Conservation (phyloP, 2,113 vertebrate genomes). For the Motacilla tschutschensis region DNA sequence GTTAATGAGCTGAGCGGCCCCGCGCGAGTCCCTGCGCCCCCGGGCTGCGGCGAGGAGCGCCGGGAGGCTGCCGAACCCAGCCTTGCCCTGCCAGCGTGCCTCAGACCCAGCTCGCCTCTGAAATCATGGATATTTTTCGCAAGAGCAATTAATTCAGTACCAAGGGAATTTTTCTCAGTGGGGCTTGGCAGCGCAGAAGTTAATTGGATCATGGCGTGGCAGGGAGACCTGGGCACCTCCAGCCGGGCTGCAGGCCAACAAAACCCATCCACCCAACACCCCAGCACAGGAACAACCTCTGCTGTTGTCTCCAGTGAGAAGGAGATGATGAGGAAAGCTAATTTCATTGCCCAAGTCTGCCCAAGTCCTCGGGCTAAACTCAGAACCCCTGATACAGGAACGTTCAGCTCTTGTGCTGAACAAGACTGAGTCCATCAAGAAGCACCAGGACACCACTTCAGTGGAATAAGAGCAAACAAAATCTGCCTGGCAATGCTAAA, state of each 20-base stretch:
- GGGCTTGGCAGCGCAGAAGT: background rate
- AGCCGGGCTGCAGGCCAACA: background rate
- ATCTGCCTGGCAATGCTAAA: background rate
- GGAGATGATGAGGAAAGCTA: background rate
- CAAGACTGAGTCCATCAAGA: background rate
- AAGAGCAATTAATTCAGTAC: background rate
- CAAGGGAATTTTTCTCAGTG: background rate
- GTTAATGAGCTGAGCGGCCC: background rate
- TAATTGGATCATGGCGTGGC: fast-evolving
- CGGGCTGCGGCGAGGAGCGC: background rate
- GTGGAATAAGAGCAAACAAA: background rate
- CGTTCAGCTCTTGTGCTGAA: background rate
- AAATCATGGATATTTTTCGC: fast-evolving
- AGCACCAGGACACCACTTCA: background rate
- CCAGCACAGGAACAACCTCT: background rate
- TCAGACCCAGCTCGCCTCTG: background rate
- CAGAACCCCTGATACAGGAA: background rate
- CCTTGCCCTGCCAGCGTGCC: background rate
- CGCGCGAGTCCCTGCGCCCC: background rate
- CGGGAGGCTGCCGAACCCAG: background rate
- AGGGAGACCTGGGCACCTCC: background rate
- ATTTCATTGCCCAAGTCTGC: background rate
- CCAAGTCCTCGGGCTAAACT: background rate
- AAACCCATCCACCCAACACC: background rate
- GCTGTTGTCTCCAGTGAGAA: background rate